phyloP scores from a whole-genome alignment of 2,113 vertebrate species.

The Charina bottae region DNA sequence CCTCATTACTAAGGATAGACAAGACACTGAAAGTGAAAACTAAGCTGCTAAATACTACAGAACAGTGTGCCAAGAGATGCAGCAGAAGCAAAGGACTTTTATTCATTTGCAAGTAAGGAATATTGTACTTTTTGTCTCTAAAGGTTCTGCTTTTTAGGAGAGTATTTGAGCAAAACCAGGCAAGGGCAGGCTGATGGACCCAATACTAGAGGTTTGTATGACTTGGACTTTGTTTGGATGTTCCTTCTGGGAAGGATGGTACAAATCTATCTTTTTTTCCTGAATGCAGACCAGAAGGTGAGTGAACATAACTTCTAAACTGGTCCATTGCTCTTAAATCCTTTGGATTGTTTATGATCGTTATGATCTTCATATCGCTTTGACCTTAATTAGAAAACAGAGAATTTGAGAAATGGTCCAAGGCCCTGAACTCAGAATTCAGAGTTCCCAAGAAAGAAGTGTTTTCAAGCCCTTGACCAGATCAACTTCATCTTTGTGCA shows the following conservation, averaged over 20 bases:
- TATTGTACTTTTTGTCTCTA: background rate
- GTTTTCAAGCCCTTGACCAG: background rate
- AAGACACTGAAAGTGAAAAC: constrained; percentile 82
- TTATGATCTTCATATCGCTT: background rate
- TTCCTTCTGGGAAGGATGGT: background rate
- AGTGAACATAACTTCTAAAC: background rate
- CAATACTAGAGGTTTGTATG: background rate
- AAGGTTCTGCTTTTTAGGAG: background rate
- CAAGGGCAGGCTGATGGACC: background rate
- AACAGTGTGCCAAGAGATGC: constrained; percentile 90
- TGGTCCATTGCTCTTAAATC: background rate
- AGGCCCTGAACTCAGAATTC: background rate
- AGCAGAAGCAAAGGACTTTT: constrained; percentile 85
- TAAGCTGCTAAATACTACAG: constrained; percentile 80
- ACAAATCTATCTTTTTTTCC: background rate
- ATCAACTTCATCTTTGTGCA: background rate
- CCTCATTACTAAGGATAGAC: constrained; percentile 79
- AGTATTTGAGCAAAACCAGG: background rate
- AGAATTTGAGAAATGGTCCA: no score
- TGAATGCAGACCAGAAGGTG: background rate
- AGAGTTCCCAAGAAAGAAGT: background rate
- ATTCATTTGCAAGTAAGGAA: constrained; percentile 92
- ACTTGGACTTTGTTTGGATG: background rate
- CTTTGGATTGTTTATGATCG: background rate
- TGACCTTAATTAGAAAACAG: background rate